These are phyloP conservation scores for Anastrepha ludens DNA, from an alignment of 1,140 invertebrate species.

Conservation along the genomic window DNA sequence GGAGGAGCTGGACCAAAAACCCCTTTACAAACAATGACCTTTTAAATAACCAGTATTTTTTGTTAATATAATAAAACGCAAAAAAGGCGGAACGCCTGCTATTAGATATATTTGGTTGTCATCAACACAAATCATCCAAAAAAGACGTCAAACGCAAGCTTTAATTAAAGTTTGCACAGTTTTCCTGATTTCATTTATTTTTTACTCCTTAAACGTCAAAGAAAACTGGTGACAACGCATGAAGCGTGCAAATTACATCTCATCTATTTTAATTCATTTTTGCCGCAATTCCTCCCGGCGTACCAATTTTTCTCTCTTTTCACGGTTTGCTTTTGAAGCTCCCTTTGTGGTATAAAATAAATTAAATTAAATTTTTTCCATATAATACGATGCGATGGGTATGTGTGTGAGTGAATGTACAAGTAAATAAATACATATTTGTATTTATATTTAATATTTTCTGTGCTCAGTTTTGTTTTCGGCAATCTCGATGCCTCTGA, in stretches of 20 bases:
- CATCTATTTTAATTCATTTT: constrained; percentile 47
- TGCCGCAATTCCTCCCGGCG: constrained; percentile 20
- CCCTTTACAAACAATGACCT: too few species aligned
- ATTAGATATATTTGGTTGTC: too few species aligned
- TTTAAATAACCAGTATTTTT: too few species aligned
- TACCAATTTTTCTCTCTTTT: background rate
- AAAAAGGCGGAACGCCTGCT: too few species aligned
- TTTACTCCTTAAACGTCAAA: background rate
- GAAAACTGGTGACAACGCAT: background rate
- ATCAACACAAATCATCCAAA: too few species aligned
- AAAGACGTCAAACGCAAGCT: background rate
- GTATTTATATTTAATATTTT: too few species aligned
- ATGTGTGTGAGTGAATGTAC: too few species aligned
- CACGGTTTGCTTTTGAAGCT: background rate
- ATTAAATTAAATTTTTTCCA: too few species aligned
- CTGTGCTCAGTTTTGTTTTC: background rate
- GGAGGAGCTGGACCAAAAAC: too few species aligned
- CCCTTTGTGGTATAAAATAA: background rate
- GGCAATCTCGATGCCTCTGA: background rate
- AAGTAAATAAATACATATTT: too few species aligned
- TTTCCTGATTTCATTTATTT: background rate
- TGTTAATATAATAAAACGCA: too few species aligned
- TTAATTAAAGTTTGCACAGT: constrained; percentile 26
- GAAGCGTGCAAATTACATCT: constrained; percentile 32
- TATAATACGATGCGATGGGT: too few species aligned